phyloP scores from a whole-genome alignment of 2,113 vertebrate species.

The Anas platyrhynchos region DNA sequence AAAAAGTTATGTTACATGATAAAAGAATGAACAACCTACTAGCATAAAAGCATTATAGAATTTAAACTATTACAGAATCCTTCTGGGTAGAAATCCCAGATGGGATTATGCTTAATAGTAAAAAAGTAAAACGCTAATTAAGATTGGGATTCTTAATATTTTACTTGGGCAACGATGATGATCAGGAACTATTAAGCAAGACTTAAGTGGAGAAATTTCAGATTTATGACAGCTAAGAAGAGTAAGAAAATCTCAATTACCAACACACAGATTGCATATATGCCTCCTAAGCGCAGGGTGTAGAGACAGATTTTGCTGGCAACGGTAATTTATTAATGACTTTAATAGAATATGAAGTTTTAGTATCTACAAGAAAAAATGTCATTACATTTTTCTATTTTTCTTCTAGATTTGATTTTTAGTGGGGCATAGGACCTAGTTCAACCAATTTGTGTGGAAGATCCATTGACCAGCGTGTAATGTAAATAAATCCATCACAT shows the following conservation, averaged over 20 bases:
- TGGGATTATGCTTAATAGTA: neutral
- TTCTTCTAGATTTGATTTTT: neutral
- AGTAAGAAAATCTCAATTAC: neutral
- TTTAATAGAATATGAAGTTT: neutral
- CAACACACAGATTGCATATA: neutral
- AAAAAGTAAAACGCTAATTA: neutral
- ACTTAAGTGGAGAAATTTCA: neutral
- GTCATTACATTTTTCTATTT: neutral
- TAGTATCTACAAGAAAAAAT: neutral
- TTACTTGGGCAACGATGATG: neutral
- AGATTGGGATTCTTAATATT: neutral
- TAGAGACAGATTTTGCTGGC: neutral
- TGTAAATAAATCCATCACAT: neutral
- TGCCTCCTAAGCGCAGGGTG: neutral
- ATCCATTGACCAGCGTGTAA: neutral
- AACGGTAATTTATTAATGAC: no score
- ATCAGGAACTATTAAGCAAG: neutral
- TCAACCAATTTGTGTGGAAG: neutral
- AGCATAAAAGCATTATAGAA: neutral
- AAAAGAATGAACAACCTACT: neutral
- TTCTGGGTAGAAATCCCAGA: neutral
- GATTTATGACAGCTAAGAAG: neutral
- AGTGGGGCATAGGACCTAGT: neutral
- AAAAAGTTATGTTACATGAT: neutral
- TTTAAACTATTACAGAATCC: neutral